Evolutionary conservation across 2,888 invertebrate species (phyloP).

Genomic region (Dorcus parallelipipedus): DNA sequence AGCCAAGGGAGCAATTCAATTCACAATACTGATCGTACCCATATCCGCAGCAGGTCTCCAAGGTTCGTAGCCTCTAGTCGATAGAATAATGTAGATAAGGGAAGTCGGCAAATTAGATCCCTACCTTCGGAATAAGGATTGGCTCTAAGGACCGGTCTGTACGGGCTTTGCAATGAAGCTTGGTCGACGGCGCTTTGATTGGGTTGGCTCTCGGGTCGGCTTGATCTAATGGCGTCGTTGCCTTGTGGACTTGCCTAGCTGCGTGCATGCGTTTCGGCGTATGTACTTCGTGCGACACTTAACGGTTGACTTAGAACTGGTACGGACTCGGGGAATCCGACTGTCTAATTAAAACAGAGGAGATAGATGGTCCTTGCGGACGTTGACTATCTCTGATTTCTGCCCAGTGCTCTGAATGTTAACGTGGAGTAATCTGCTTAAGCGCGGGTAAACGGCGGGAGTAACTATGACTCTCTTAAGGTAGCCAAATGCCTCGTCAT

Average conservation of each 20-base stretch:
- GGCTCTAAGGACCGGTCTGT: background rate
- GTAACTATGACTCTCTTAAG: too few relatives aligned
- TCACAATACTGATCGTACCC: constrained; percentile 47
- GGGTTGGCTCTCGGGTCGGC: constrained; percentile 32
- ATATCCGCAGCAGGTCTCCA: background rate
- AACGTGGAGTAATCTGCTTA: too few relatives aligned
- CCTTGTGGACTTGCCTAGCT: constrained; percentile 30
- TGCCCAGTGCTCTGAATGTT: constrained; percentile 53
- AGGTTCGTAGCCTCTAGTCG: too few relatives aligned
- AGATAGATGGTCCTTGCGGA: constrained; percentile 60
- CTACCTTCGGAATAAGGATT: too few relatives aligned
- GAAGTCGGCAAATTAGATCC: background rate
- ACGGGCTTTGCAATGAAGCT: constrained; percentile 8
- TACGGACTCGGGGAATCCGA: constrained; percentile 55
- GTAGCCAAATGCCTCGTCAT: too few relatives aligned
- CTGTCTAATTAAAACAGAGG: constrained; percentile 67
- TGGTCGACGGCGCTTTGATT: background rate
- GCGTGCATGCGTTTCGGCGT: constrained; percentile 23
- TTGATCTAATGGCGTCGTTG: constrained; percentile 43
- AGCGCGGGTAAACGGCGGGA: too few relatives aligned
- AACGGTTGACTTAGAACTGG: constrained; percentile 51
- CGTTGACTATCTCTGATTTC: constrained; percentile 68
- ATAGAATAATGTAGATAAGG: background rate
- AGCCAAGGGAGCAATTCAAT: constrained; percentile 55
- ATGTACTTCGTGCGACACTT: constrained; percentile 43